Evolutionary conservation across 2,113 vertebrate genomes (phyloP), one percentile per base, ranked within the genome.

Genomic region (Lathamus discolor): DNA sequence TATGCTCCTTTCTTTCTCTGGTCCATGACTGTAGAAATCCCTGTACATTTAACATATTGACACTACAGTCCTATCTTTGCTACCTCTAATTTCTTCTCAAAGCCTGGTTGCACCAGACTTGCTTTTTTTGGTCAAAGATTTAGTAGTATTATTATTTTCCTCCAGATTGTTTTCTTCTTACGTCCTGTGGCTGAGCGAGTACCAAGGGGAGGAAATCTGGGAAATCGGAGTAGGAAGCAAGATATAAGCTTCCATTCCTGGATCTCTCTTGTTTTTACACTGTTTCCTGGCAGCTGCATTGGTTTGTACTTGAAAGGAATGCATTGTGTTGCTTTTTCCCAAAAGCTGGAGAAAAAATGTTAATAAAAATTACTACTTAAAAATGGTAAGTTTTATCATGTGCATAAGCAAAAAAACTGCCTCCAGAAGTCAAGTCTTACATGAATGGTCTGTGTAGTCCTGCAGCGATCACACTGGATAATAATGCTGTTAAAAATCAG

Each of bases 181-280:
- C 79, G 93, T 94, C 89, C 82, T 91, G 93, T 88, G 85, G 41
- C 93, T 86, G 73, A 82, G 86, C 41, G 48, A 39, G 28, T 31
- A 16, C 52, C 6, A 13, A 69, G 87, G 95, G 95, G 85, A 96
- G 95, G 96, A 96, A 95, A 91, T 88, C 31, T 95, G 95, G 90
- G 95, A 92, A 91, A 85, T 89, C 77, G 39, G 87, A 73, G 75
- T 85, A 94, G 95, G 84, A 95, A 95, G 87, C 77, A 84, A 89
- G 81, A 95, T 80, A 73, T 17, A 80, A 94, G 64, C 92, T 95
- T 90, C 90, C 86, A 92, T 95, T 96, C 88, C 92, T 70, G 68
- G 83, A 14, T 62, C n/a, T 80, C 49, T 66, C 78, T 93, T 94
- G 82, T 95, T 97, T 94, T 95, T 80, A 33, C 49, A 31, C n/a